phyloP scores from a whole-genome alignment of 2,113 vertebrate species.

The Cephalopterus ornatus region DNA sequence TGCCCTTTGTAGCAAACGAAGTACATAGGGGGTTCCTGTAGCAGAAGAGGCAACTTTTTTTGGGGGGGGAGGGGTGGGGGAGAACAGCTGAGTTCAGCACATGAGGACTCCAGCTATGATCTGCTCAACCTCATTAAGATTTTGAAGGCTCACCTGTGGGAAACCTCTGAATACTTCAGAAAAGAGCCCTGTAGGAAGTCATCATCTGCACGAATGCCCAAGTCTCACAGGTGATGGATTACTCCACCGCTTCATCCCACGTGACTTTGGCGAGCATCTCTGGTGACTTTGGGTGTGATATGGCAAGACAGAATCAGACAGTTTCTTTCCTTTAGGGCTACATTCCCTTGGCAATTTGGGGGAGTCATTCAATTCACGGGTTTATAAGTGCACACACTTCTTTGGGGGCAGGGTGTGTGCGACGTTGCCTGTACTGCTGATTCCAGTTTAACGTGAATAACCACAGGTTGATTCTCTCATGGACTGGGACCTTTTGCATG shows the following conservation, averaged over 20 bases:
- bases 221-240: neutral
- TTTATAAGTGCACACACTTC: neutral
- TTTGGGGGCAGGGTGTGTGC: neutral
- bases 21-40: accelerated
- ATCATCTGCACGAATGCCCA: neutral
- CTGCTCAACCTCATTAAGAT: neutral
- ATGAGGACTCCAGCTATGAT: neutral
- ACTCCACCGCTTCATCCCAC: neutral
- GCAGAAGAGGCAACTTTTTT: neutral
- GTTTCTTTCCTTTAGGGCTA: neutral
- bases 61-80: too few relatives aligned
- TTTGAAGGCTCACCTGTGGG: neutral
- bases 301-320: neutral
- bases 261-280: neutral
- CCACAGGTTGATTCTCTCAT: neutral
- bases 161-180: neutral
- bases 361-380: neutral
- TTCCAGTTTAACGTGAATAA: neutral
- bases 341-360: neutral
- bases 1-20: neutral
- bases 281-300: neutral
- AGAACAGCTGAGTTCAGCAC: neutral
- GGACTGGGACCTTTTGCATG: neutral
- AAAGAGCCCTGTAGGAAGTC: neutral
- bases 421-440: neutral